phyloP scores from a whole-genome alignment of 1,140 invertebrate species.

The Tyrophagus putrescentiae region DNA sequence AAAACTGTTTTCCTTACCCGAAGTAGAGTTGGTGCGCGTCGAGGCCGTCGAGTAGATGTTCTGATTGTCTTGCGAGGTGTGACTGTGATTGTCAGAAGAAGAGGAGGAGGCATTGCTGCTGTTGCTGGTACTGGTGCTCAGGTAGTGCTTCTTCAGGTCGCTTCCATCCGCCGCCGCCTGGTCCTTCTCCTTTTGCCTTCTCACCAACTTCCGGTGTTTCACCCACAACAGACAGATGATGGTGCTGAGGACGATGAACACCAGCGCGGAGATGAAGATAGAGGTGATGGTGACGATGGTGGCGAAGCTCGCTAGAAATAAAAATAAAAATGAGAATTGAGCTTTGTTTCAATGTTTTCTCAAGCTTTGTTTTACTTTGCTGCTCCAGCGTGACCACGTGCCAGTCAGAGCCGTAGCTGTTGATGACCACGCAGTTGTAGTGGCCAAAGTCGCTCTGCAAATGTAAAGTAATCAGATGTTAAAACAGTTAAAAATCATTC shows the following conservation, averaged over 20 bases:
- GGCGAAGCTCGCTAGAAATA: conserved; percentile 7
- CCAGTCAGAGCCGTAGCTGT: conserved; percentile 12
- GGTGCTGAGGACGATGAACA: conserved; percentile 9
- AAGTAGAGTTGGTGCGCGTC: conserved; percentile 8
- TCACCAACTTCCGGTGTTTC: conserved; percentile 12
- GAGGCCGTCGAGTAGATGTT: conserved; percentile 10
- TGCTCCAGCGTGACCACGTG: not conserved
- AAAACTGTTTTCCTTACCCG: too few species aligned
- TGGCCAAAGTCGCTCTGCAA: conserved; percentile 7
- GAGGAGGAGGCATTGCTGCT: too few species aligned
- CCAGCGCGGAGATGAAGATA: not conserved
- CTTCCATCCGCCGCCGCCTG: not conserved
- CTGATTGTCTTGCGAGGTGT: conserved; percentile 1
- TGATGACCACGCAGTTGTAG: conserved; percentile 11
- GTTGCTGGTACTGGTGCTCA: too few species aligned
- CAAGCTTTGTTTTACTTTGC: conserved; percentile 7
- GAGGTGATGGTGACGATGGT: not conserved
- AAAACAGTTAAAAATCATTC: not conserved
- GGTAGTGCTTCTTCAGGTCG: conserved; percentile 3
- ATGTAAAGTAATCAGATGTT: not conserved
- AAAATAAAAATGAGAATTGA: not conserved
- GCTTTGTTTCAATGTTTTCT: not conserved
- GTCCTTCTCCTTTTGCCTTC: not conserved
- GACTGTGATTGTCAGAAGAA: too few species aligned
- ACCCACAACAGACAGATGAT: conserved; percentile 1